Evolutionary conservation across 2,888 invertebrate genomes (phyloP).

Genomic region (Chymomyza caudatula): DNA sequence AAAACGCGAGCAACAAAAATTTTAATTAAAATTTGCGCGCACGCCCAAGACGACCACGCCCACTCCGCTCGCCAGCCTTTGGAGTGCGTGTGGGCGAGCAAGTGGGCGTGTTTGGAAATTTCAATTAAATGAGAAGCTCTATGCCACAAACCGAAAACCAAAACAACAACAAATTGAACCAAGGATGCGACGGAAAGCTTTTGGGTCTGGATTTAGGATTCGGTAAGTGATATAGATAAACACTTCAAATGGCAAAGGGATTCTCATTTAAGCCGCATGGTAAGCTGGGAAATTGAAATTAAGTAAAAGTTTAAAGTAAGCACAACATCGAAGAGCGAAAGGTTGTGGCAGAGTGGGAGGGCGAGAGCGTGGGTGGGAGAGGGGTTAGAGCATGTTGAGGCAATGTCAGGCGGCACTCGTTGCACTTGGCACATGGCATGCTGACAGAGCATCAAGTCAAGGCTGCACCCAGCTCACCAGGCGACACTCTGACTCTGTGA

Average conservation of each 20-base stretch:
- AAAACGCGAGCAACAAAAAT: conserved; percentile 22
- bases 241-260: conserved; percentile 63
- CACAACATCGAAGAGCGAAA: not conserved
- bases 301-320: conserved; percentile 37
- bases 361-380: not conserved
- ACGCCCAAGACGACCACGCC: conserved; percentile 41
- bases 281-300: conserved; percentile 52
- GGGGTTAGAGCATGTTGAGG: not conserved
- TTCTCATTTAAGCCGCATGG: conserved; percentile 41
- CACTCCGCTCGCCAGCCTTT: too few relatives aligned
- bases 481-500: not conserved
- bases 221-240: conserved; percentile 67
- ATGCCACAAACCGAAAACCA: conserved; percentile 35
- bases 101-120: conserved; percentile 57
- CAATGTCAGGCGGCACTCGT: not conserved
- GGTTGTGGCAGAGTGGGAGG: not conserved
- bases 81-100: conserved; percentile 50
- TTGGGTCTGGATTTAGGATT: conserved; percentile 10
- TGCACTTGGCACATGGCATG: not conserved
- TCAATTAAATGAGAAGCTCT: conserved; percentile 50
- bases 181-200: not conserved
- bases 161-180: conserved; percentile 50
- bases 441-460: conserved; percentile 17
- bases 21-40: conserved; percentile 66
- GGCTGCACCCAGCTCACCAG: conserved; percentile 20